A percentile compares a stretch with the other conserved stretches of the same genome.
These are phyloP conservation scores for Rissa tridactyla DNA, from an alignment of 2,113 vertebrate species.

Conservation along the genomic window DNA sequence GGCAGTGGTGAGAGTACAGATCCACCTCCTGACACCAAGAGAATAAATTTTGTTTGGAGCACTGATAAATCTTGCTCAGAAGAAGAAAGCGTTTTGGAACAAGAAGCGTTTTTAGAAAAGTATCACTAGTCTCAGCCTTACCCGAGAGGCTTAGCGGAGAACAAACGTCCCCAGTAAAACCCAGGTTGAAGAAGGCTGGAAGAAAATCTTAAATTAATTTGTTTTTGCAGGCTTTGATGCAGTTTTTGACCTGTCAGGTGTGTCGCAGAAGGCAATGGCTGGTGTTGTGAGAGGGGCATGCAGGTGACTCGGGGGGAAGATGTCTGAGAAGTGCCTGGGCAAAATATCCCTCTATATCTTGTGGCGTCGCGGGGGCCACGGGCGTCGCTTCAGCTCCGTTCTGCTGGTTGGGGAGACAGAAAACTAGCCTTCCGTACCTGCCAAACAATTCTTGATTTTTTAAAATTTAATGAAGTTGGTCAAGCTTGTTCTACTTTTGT, in stretches of 20 bases:
- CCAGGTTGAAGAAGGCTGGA: neutral
- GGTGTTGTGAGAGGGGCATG: neutral
- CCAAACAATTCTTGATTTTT: neutral
- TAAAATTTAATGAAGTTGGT: fast-evolving
- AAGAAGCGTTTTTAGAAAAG: neutral
- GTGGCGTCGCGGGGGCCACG: fast-evolving
- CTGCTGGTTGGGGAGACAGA: neutral
- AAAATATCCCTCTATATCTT: fast-evolving
- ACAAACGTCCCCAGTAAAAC: neutral
- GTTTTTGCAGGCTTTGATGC: neutral
- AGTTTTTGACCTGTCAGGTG: neutral
- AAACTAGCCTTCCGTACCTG: fast-evolving
- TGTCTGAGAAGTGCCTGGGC: too few relatives aligned
- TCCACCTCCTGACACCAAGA: neutral
- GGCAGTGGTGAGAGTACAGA: neutral
- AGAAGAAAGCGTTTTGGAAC: neutral
- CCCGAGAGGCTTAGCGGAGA: neutral
- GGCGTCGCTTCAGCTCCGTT: neutral
- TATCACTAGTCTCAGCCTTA: neutral
- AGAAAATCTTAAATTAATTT: neutral
- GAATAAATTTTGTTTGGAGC: neutral
- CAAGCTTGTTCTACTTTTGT: neutral
- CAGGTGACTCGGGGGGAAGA: too few relatives aligned
- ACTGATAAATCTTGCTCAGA: neutral
- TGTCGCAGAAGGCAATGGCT: too few relatives aligned